Conservation (phyloP, 2,797 vertebrate species). For the Sebastes vulpes region DNA sequence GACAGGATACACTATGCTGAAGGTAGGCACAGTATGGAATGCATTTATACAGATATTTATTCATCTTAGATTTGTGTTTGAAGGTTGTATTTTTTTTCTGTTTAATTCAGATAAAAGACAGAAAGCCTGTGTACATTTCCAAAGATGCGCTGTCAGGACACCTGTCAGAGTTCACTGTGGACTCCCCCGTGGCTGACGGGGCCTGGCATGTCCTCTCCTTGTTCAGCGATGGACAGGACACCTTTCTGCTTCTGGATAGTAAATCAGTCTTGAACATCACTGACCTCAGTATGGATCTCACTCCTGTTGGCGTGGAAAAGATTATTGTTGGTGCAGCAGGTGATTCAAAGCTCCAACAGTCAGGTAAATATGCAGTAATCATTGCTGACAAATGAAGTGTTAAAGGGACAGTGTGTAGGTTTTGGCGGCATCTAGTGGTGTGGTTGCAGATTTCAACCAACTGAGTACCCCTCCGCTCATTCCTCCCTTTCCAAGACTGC, state of each 20-base stretch:
- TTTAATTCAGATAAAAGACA: slow-evolving; percentile 74
- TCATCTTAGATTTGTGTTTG: neutral
- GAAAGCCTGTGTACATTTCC: slow-evolving; percentile 67
- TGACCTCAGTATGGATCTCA: slow-evolving; percentile 58
- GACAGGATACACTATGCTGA: slow-evolving; percentile 51
- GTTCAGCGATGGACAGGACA: slow-evolving; percentile 42
- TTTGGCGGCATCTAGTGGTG: too few species aligned
- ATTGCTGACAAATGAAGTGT: neutral
- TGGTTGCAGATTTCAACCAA: too few species aligned
- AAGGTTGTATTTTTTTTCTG: neutral
- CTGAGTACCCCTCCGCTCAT: too few species aligned
- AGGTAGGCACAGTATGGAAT: slow-evolving; percentile 56
- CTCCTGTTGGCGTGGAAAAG: slow-evolving; percentile 61
- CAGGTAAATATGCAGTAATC: slow-evolving; percentile 59
- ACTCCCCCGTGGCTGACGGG: slow-evolving; percentile 74
- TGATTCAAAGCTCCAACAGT: slow-evolving; percentile 38
- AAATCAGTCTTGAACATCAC: slow-evolving; percentile 69
- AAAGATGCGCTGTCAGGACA: slow-evolving; percentile 60
- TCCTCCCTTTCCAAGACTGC: too few species aligned
- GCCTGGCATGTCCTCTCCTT: slow-evolving; percentile 82
- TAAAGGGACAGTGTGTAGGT: neutral
- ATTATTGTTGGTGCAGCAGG: slow-evolving; percentile 70
- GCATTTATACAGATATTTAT: neutral
- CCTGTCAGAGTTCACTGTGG: slow-evolving; percentile 62
- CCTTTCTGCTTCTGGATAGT: slow-evolving; percentile 70